Base-by-base conservation (phyloP, 2,888 invertebrate species). In the Orthosia incerta region DNA sequence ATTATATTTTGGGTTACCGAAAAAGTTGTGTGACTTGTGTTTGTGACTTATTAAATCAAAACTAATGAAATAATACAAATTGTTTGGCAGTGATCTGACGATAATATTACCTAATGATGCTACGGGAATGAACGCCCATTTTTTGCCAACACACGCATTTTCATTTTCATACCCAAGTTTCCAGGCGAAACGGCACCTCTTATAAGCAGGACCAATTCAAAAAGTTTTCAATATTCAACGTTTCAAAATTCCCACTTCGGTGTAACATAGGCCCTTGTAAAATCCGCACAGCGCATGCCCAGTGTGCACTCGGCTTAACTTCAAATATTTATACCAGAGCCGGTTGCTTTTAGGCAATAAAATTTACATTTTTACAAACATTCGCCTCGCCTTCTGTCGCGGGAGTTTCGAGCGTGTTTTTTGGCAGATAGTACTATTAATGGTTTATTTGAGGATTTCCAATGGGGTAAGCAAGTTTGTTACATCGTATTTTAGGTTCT, bases 311-410 rank as follows among this genome's bases (percentile, higher is more conserved):
- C 87, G 88, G 89, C 89, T 91, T 91, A 88, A 90, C 87, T 89
- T 94, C 93, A 95, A 95, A 95, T 95, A 95, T 95, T 95, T 95
- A 95, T 95, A 93, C 89, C 86, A 82, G 85, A 83, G 84, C 82
- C 72, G 87, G 85, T 89, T 88, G 90, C 89, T 90, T 90, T 90
- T 89, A 87, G 89, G 92, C 93, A 92, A 94, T 95, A 95, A 94
- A 94, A 95, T 95, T 95, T 94, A 94, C 95, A 95, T 95, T 95
- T 95, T 94, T 93, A 94, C 94, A 93, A 92, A 93, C 92, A 87
- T 87, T 84, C 50, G 70, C 62, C 61, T 69, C 56, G 67, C 73
- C 82, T 83, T 83, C 71, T 81, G 81, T 79, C 69, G 74, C 31
- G 63, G 62, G 53, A 71, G 63, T 60, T 62, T 55, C 45, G n/a